Conservation (phyloP, 2,888 invertebrate species). For the Epistrophe grossulariae region DNA sequence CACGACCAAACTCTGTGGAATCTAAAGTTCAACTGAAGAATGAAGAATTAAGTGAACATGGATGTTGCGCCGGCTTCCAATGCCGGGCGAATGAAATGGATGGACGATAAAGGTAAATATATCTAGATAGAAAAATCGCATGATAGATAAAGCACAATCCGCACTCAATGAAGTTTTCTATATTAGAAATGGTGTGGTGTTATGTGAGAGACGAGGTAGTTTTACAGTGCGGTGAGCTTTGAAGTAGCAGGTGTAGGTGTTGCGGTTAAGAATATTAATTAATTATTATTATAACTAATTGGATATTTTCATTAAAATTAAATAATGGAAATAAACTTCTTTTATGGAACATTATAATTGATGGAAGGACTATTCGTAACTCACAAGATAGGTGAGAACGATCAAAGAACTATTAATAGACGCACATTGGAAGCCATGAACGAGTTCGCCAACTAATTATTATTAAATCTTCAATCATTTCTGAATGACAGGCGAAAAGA, state of each 20-base stretch:
- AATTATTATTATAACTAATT: conserved; percentile 46
- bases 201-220: background rate
- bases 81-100: background rate
- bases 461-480: too few relatives aligned
- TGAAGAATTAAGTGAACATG: conserved; percentile 57
- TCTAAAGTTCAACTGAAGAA: conserved; percentile 74
- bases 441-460: too few relatives aligned
- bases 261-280: conserved; percentile 56
- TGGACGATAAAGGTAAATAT: background rate
- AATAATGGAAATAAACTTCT: background rate
- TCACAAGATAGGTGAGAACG: too few relatives aligned
- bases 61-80: conserved; percentile 35
- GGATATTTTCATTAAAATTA: conserved; percentile 55
- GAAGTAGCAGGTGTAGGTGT: conserved; percentile 38
- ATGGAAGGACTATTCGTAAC: too few relatives aligned
- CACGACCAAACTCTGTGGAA: conserved; percentile 74
- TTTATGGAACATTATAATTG: too few relatives aligned
- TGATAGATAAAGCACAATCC: conserved; percentile 31
- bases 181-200: background rate
- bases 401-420: too few relatives aligned
- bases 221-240: background rate
- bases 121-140: conserved; percentile 71
- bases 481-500: too few relatives aligned
- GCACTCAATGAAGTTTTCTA: background rate
- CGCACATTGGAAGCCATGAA: too few relatives aligned